phyloP scores from a whole-genome alignment of 1,140 invertebrate genomes.

The Leguminivora glycinivorella region DNA sequence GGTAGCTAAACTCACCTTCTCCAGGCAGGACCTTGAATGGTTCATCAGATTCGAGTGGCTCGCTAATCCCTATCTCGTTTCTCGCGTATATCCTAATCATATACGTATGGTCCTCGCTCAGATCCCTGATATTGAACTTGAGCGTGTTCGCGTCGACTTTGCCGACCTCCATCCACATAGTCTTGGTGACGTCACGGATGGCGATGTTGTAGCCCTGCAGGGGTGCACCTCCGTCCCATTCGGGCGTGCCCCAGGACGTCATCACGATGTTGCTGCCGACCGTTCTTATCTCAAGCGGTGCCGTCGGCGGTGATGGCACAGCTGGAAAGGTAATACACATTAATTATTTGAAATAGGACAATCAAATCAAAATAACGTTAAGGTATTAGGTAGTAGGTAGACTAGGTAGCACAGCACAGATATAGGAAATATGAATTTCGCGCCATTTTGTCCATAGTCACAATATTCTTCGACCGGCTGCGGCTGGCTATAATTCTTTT shows the following conservation, averaged over 20 bases:
- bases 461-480: too few species aligned
- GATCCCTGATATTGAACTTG: slow-evolving; percentile 90
- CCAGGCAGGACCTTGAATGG: slow-evolving; percentile 91
- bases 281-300: slow-evolving; percentile 90
- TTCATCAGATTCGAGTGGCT: slow-evolving; percentile 95
- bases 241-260: slow-evolving; percentile 96
- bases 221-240: slow-evolving; percentile 95
- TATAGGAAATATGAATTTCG: too few species aligned
- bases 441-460: too few species aligned
- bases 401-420: too few species aligned
- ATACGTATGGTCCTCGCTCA: slow-evolving; percentile 94
- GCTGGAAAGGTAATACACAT: slow-evolving; percentile 77
- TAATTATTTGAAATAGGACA: too few species aligned
- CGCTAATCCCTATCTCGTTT: slow-evolving; percentile 97
- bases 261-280: slow-evolving; percentile 90
- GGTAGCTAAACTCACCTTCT: slow-evolving; percentile 81
- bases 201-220: slow-evolving; percentile 95
- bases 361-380: too few species aligned
- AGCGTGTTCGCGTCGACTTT: slow-evolving; percentile 90
- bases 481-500: too few species aligned
- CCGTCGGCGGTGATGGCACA: slow-evolving; percentile 93
- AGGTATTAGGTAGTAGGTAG: too few species aligned
- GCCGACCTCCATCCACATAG: slow-evolving; percentile 98
- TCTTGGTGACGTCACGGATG: slow-evolving; percentile 93
- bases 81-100: slow-evolving; percentile 93